Base-by-base conservation (phyloP, 2,113 vertebrate species). In the Hypomesus transpacificus region DNA sequence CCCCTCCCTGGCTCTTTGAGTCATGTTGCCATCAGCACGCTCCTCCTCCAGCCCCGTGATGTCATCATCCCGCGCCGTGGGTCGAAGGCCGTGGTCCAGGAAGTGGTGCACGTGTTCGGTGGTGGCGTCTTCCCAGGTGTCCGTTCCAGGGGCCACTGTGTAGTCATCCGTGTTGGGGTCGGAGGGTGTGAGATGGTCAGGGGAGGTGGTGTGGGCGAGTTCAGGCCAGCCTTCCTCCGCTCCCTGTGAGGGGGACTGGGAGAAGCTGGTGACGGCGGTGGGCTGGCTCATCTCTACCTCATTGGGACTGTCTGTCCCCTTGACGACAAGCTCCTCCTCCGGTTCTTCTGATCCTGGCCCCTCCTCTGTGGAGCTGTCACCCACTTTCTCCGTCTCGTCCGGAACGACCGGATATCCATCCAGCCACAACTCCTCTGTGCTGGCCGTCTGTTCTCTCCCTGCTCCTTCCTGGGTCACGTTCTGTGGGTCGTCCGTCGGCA, bases 321-420 rank as follows among this genome's bases (percentile, higher is more conserved):
- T 74, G 18, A 2, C 22, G 20, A 79, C 72, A 52, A 51, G 62
- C 1, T 61, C 77, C 13, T 61, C 80, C 8, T 54, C 77, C 51
- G 9, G 53, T 0, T 80, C 79, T 31, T 70, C 80, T 24, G 66
- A 69, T 1, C 58, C 6, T 0, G 58, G 2, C 0, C 86, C 80
- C 0, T 92, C 89, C 17, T 88, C 91, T 75, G 91, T 90, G 0
- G 94, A 94, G 21, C 78, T 77, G 1, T 66, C 66, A 39, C 85
- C 89, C 11, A 82, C 77, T 69, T 88, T 92, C 61, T 89, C 84
- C 0, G 77, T 80, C 31, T 87, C 91, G 46, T 91, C 92, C 0
- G 89, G 89, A 0, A 87, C 89, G 60, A 96, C 91, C 7, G 95
- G 95, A 75, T 96, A 95, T 65, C 96, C 96, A 0, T 97, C 95